These are phyloP conservation scores for Colossoma macropomum DNA, from an alignment of 2,113 vertebrate species.

Conservation along the genomic window DNA sequence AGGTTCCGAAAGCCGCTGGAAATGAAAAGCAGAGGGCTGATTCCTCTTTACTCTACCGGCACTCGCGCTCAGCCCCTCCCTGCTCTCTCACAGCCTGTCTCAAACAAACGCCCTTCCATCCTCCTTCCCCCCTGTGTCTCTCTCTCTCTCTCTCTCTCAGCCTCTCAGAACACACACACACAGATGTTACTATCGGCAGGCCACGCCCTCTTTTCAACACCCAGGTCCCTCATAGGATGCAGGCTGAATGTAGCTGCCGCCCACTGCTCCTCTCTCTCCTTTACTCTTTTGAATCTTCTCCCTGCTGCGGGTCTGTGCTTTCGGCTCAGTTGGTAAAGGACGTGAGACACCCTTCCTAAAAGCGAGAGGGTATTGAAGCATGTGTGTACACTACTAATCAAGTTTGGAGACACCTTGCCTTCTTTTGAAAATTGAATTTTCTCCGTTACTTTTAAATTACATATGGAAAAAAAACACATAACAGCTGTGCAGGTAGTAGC, in stretches of 20 bases:
- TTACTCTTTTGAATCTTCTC: constrained; percentile 8
- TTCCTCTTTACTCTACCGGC: constrained; percentile 58
- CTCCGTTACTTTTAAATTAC: too few relatives aligned
- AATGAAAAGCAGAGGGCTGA: constrained; percentile 26
- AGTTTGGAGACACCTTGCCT: too few relatives aligned
- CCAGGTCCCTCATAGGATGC: constrained; percentile 74
- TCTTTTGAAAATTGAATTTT: too few relatives aligned
- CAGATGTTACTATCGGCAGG: constrained; percentile 77
- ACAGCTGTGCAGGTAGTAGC: too few relatives aligned
- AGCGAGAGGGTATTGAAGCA: background rate
- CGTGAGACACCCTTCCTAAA: constrained; percentile 54
- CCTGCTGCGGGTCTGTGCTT: constrained; percentile 64
- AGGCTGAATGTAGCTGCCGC: constrained; percentile 62
- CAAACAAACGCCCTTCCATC: constrained; percentile 41
- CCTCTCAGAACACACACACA: constrained; percentile 69
- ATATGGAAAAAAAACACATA: too few relatives aligned
- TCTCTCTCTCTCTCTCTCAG: constrained; percentile 52
- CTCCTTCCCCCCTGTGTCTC: constrained; percentile 27
- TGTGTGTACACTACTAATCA: background rate
- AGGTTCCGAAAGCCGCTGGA: constrained; percentile 30
- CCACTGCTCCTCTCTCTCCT: constrained; percentile 53
- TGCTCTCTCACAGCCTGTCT: constrained; percentile 24
- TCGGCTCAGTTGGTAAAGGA: constrained; percentile 51
- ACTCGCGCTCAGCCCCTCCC: constrained; percentile 57
- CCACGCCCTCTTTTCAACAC: constrained; percentile 80